phyloP scores from a whole-genome alignment of 2,113 vertebrate species.

The Corythaeola cristata region DNA sequence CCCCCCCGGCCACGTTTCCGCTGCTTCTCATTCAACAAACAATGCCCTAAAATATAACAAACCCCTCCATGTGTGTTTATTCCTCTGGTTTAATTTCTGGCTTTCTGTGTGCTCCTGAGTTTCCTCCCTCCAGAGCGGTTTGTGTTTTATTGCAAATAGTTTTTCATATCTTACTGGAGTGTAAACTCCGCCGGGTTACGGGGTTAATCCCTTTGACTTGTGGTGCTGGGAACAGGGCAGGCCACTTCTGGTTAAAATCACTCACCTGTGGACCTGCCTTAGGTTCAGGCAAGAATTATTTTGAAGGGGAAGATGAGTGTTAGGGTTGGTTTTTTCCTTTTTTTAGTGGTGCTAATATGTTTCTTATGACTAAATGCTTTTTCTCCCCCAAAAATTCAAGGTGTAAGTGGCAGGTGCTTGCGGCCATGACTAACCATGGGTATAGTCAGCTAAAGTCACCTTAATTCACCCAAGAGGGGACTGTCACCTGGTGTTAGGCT shows the following conservation, averaged over 20 bases:
- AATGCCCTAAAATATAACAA: slow-evolving; percentile 8
- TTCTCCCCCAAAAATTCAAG: not conserved
- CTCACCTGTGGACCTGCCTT: not conserved
- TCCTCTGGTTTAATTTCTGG: slow-evolving; percentile 53
- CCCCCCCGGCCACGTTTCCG: not conserved
- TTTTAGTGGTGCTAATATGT: not conserved
- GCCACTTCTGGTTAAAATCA: slow-evolving; percentile 32
- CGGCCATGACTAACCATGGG: not conserved
- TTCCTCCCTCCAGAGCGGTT: slow-evolving; percentile 52
- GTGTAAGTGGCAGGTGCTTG: not conserved
- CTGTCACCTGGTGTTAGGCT: not conserved
- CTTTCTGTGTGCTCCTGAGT: slow-evolving; percentile 25
- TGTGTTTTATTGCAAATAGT: slow-evolving; percentile 65
- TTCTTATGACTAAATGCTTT: not conserved
- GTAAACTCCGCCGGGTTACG: not conserved
- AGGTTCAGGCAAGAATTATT: slow-evolving; percentile 6
- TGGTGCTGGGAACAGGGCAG: not conserved
- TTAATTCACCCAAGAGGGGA: not conserved
- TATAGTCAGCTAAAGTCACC: not conserved
- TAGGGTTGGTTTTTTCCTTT: not conserved
- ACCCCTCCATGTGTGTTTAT: slow-evolving; percentile 18
- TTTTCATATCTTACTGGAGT: slow-evolving; percentile 51
- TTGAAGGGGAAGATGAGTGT: not conserved
- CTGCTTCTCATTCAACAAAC: slow-evolving; percentile 50
- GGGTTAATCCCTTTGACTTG: not conserved